Percentiles rank a stretch among this genome's conserved stretches.
These are phyloP conservation scores for Hydrotaea cyrtoneurina DNA, from an alignment of 2,888 invertebrate species.

Conservation along the genomic window DNA sequence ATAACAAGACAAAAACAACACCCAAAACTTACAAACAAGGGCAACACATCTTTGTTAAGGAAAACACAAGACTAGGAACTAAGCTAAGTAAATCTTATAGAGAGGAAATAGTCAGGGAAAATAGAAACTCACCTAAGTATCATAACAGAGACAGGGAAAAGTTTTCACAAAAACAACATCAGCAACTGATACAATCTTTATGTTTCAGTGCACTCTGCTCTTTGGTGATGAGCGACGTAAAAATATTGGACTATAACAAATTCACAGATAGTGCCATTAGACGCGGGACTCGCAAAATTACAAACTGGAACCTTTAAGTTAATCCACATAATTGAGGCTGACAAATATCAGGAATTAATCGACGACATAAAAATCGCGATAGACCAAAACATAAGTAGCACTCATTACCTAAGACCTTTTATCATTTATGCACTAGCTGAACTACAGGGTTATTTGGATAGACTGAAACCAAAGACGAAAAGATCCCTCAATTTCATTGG, in stretches of 20 bases:
- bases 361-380: background rate
- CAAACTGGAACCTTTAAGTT: slow-evolving; percentile 39
- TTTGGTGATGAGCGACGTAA: slow-evolving; percentile 8
- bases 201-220: slow-evolving; percentile 30
- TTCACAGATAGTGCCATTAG: slow-evolving; percentile 21
- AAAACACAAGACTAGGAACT: slow-evolving; percentile 44
- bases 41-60: slow-evolving; percentile 37
- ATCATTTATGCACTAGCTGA: slow-evolving; percentile 3
- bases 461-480: slow-evolving; percentile 22
- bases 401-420: slow-evolving; percentile 24
- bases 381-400: background rate
- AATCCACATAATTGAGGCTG: slow-evolving; percentile 23
- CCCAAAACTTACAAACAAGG: slow-evolving; percentile 37
- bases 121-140: slow-evolving; percentile 33
- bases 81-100: slow-evolving; percentile 41
- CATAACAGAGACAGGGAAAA: slow-evolving; percentile 23
- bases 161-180: slow-evolving; percentile 36
- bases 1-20: slow-evolving; percentile 26
- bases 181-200: slow-evolving; percentile 21
- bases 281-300: slow-evolving; percentile 30
- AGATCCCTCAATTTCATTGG: slow-evolving; percentile 27
- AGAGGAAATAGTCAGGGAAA: slow-evolving; percentile 46
- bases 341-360: slow-evolving; percentile 6
- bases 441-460: slow-evolving; percentile 30
- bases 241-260: slow-evolving; percentile 42